A percentile compares a stretch with the other conserved stretches of the same genome.
Evolutionary conservation across 2,113 vertebrate genomes (phyloP).

Genomic region (Halichoerus grypus): DNA sequence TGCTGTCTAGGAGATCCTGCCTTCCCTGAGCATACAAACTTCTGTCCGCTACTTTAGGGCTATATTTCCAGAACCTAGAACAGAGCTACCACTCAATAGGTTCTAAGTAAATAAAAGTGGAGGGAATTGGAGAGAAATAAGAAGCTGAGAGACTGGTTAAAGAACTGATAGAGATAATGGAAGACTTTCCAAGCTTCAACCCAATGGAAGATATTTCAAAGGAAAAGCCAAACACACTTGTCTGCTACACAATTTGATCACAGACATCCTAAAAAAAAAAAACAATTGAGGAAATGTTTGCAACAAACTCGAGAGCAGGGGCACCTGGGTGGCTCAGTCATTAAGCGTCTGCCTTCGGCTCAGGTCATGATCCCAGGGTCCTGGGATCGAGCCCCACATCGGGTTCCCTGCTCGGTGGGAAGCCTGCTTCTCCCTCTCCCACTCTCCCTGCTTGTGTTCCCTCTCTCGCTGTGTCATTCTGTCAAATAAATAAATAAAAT

Average conservation of each 20-base stretch:
- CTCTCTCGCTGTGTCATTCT: too few species aligned
- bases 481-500: too few species aligned
- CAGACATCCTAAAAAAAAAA: background rate
- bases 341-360: background rate
- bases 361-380: background rate
- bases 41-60: background rate
- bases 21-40: background rate
- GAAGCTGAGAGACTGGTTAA: background rate
- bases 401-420: too few species aligned
- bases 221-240: background rate
- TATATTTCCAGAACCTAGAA: background rate
- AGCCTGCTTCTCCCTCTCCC: too few species aligned
- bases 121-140: background rate
- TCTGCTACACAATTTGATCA: background rate
- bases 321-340: too few species aligned
- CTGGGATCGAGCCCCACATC: too few species aligned
- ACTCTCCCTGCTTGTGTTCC: too few species aligned
- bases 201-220: background rate
- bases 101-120: background rate
- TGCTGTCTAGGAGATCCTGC: background rate
- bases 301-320: background rate
- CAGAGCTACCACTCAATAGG: background rate
- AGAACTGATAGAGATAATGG: background rate
- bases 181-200: background rate
- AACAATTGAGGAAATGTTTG: background rate